Percentiles rank a stretch among this genome's conserved stretches.
Evolutionary conservation across 2,888 invertebrate species (phyloP).

Genomic region (Drymonia ruficornis): DNA sequence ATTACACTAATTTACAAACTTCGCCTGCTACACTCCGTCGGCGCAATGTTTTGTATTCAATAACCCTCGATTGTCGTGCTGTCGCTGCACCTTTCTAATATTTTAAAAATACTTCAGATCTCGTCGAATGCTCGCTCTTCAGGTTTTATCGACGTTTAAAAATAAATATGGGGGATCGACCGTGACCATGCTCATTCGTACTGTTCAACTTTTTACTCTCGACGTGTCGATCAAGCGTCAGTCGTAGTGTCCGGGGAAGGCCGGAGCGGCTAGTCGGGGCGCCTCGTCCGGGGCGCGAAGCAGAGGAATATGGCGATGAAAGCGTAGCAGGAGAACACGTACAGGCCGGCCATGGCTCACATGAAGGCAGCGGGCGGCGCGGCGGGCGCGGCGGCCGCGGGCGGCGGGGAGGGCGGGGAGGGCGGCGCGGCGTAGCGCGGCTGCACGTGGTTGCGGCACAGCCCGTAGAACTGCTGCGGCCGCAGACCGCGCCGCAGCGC

Average conservation of each 20-base stretch:
- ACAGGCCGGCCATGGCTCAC: neutral
- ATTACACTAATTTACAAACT: too few relatives aligned
- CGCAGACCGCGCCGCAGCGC: constrained; percentile 60
- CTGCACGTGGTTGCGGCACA: constrained; percentile 72
- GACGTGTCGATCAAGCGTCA: too few relatives aligned
- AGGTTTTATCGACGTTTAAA: neutral
- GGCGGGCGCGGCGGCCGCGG: neutral
- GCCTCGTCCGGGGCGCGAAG: too few relatives aligned
- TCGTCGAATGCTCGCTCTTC: neutral
- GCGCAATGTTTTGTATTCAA: too few relatives aligned
- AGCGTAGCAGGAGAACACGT: neutral
- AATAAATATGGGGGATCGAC: too few relatives aligned
- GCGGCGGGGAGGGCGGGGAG: neutral
- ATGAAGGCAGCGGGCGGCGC: neutral
- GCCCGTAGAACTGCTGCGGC: constrained; percentile 71
- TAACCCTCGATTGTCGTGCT: too few relatives aligned
- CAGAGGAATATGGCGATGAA: too few relatives aligned
- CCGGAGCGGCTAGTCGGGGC: too few relatives aligned
- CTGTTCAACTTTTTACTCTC: too few relatives aligned
- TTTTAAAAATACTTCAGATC: neutral
- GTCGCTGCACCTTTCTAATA: neutral
- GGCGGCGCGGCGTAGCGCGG: constrained; percentile 44
- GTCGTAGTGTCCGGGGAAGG: too few relatives aligned
- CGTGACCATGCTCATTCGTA: too few relatives aligned
- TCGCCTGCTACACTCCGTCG: too few relatives aligned